A percentile compares a stretch with the other conserved stretches of the same genome.
Conservation (phyloP, 2,113 vertebrate genomes). For the Trematomus loennbergii region DNA sequence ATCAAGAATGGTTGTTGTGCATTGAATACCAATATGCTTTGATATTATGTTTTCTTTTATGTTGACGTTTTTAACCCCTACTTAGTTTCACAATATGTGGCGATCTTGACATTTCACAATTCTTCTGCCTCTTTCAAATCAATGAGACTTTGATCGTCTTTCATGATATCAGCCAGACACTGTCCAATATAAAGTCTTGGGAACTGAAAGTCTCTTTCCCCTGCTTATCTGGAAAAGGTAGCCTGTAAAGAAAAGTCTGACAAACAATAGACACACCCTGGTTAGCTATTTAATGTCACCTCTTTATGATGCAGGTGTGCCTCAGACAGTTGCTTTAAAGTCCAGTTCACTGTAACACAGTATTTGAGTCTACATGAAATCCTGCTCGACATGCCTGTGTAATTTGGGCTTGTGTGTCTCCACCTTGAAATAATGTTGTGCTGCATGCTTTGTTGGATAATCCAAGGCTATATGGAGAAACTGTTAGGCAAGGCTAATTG, state of each 20-base stretch:
- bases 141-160: not conserved
- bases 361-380: slow-evolving; percentile 7
- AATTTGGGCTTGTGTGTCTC: slow-evolving; percentile 33
- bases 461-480: slow-evolving; percentile 25
- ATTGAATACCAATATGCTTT: not conserved
- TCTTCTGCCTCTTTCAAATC: not conserved
- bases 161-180: not conserved
- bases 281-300: slow-evolving; percentile 32
- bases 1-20: not conserved
- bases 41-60: not conserved
- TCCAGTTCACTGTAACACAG: not conserved
- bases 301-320: slow-evolving; percentile 29
- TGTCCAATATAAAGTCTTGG: slow-evolving; percentile 1
- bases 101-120: not conserved
- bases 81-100: not conserved
- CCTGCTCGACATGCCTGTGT: slow-evolving; percentile 6
- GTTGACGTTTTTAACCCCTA: not conserved
- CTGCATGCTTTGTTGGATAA: slow-evolving; percentile 15
- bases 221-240: slow-evolving; percentile 9
- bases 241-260: not conserved
- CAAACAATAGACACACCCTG: slow-evolving; percentile 14
- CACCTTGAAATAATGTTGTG: slow-evolving; percentile 33
- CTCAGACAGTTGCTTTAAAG: slow-evolving; percentile 14
- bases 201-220: slow-evolving; percentile 14
- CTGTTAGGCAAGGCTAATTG: slow-evolving; percentile 6